Percentiles rank a stretch among this genome's conserved stretches.
These are phyloP conservation scores for Passerina amoena DNA, from an alignment of 2,113 vertebrate species.

Conservation along the genomic window DNA sequence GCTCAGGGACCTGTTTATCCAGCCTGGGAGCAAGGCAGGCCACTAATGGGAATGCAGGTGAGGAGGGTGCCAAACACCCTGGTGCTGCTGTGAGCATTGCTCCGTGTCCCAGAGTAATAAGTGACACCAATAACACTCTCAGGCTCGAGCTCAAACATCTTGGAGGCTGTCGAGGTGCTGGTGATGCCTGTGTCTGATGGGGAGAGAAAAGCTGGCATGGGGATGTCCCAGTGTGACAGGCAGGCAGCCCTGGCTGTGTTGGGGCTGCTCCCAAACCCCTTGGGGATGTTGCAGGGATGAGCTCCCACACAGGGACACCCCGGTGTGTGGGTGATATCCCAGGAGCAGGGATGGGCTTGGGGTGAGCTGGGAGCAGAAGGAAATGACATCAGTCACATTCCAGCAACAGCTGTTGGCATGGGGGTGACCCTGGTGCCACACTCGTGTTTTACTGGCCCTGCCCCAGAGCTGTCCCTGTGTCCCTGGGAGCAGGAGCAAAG, in stretches of 20 bases:
- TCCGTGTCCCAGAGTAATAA: background rate
- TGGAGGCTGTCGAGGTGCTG: background rate
- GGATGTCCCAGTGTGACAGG: background rate
- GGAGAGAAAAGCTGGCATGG: background rate
- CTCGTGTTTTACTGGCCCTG: background rate
- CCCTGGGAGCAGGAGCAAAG: background rate
- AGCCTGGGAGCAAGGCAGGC: constrained; percentile 7
- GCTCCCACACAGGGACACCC: accelerated
- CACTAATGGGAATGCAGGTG: background rate
- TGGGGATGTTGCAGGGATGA: background rate
- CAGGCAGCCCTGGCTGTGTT: accelerated
- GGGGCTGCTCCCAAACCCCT: background rate
- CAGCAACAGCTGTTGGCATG: accelerated
- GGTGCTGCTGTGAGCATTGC: background rate
- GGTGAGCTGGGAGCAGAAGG: background rate
- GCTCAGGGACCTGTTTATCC: constrained; percentile 19
- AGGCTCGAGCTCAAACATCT: accelerated
- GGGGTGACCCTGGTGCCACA: background rate
- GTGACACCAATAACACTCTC: background rate
- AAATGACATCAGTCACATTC: background rate
- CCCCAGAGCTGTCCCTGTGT: background rate
- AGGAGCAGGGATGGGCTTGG: accelerated
- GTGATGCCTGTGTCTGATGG: background rate
- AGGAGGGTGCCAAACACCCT: background rate
- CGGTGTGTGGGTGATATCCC: accelerated